These are phyloP conservation scores for Beaufortia kweichowensis DNA, from an alignment of 2,113 vertebrate genomes.

Conservation along the genomic window DNA sequence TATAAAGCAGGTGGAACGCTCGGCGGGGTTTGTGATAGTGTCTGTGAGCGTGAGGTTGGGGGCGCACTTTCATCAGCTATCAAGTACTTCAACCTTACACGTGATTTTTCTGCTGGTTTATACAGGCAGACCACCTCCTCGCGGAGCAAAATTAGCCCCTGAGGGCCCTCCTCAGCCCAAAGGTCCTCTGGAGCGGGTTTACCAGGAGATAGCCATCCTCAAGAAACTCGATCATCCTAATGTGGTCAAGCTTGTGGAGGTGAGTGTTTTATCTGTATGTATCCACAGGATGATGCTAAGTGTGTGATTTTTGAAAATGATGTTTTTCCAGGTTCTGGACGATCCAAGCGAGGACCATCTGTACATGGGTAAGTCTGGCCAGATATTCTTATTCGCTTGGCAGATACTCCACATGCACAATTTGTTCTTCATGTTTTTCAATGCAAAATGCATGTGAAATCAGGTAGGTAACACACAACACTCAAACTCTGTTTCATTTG, in stretches of 20 bases:
- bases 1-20: slow-evolving; percentile 56
- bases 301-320: slow-evolving; percentile 23
- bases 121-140: slow-evolving; percentile 90
- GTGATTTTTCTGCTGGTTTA: slow-evolving; percentile 13
- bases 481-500: slow-evolving; percentile 54
- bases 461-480: not conserved
- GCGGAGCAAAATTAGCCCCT: slow-evolving; percentile 77
- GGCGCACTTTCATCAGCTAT: slow-evolving; percentile 23
- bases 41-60: slow-evolving; percentile 21
- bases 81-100: slow-evolving; percentile 14
- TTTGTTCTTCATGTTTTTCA: slow-evolving; percentile 19
- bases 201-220: slow-evolving; percentile 98
- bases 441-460: not conserved
- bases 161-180: slow-evolving; percentile 83
- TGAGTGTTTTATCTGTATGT: slow-evolving; percentile 50
- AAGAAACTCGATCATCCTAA: slow-evolving; percentile 98
- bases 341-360: slow-evolving; percentile 97
- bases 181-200: slow-evolving; percentile 93
- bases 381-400: slow-evolving; percentile 20
- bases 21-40: slow-evolving; percentile 49
- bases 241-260: slow-evolving; percentile 96
- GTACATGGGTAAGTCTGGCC: slow-evolving; percentile 89
- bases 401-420: not conserved
- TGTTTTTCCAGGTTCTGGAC: slow-evolving; percentile 85
- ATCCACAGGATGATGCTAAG: not conserved